Percentiles rank a stretch among this genome's conserved stretches.
These are phyloP conservation scores for Coracopsis vasa DNA, from an alignment of 2,113 vertebrate genomes.

Conservation along the genomic window DNA sequence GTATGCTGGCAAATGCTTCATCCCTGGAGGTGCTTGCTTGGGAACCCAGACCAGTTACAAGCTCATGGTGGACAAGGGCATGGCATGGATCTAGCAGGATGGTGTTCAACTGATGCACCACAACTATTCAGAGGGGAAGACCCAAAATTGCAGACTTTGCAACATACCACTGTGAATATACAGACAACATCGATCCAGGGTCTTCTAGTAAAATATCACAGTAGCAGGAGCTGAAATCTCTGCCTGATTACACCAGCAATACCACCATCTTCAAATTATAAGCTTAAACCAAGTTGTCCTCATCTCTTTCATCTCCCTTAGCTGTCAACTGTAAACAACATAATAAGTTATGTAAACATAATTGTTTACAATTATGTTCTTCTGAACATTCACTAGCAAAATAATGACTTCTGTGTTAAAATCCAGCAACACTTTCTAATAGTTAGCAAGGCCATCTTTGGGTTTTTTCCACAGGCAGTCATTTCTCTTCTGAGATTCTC, in stretches of 20 bases:
- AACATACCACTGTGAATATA: background rate
- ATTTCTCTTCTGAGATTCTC: background rate
- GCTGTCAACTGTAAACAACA: background rate
- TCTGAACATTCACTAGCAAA: background rate
- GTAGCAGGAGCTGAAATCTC: background rate
- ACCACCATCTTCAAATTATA: background rate
- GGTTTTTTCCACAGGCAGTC: background rate
- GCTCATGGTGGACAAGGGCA: background rate
- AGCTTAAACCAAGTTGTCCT: background rate
- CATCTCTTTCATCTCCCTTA: accelerated
- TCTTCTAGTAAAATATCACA: background rate
- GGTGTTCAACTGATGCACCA: background rate
- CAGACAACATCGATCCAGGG: background rate
- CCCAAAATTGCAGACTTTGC: background rate
- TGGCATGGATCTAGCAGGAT: background rate
- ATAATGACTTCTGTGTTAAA: background rate
- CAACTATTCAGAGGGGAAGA: background rate
- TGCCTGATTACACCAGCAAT: background rate
- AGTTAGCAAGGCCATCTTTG: background rate
- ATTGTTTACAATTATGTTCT: background rate
- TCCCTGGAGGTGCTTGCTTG: background rate
- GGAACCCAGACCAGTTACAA: background rate
- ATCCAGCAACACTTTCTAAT: background rate
- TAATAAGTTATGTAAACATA: background rate
- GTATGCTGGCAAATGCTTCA: background rate